These are phyloP conservation scores for Athetis lepigone DNA, from an alignment of 2,888 invertebrate genomes.

Conservation along the genomic window DNA sequence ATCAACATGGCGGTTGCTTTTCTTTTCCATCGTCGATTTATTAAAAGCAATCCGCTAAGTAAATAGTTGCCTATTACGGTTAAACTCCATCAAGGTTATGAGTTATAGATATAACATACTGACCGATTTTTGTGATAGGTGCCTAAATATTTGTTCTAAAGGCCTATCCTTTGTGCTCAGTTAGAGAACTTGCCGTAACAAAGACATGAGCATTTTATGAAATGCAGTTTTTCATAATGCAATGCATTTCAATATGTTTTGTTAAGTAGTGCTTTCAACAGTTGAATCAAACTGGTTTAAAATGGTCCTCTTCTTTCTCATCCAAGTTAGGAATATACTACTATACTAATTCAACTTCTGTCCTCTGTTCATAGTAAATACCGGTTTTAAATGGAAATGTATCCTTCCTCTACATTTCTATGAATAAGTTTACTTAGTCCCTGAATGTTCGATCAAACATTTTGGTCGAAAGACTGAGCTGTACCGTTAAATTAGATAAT, in stretches of 20 bases:
- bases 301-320: neutral
- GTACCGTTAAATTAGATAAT: neutral
- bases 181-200: neutral
- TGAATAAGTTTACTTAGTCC: too few relatives aligned
- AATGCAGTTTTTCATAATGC: too few relatives aligned
- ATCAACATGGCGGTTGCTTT: too few relatives aligned
- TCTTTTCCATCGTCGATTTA: too few relatives aligned
- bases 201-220: neutral
- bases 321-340: neutral
- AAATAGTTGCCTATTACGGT: slow-evolving; percentile 39
- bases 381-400: too few relatives aligned
- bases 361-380: too few relatives aligned
- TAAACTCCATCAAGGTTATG: slow-evolving; percentile 24
- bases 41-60: slow-evolving; percentile 25
- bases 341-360: too few relatives aligned
- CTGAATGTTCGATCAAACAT: neutral
- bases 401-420: too few relatives aligned
- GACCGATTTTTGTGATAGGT: slow-evolving; percentile 44
- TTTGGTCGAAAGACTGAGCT: neutral
- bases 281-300: too few relatives aligned
- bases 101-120: slow-evolving; percentile 26
- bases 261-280: too few relatives aligned
- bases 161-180: too few relatives aligned
- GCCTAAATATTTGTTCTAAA: slow-evolving; percentile 15
- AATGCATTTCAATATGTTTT: too few relatives aligned